phyloP scores from a whole-genome alignment of 2,888 invertebrate genomes.

The Leptopterna dolabrata region DNA sequence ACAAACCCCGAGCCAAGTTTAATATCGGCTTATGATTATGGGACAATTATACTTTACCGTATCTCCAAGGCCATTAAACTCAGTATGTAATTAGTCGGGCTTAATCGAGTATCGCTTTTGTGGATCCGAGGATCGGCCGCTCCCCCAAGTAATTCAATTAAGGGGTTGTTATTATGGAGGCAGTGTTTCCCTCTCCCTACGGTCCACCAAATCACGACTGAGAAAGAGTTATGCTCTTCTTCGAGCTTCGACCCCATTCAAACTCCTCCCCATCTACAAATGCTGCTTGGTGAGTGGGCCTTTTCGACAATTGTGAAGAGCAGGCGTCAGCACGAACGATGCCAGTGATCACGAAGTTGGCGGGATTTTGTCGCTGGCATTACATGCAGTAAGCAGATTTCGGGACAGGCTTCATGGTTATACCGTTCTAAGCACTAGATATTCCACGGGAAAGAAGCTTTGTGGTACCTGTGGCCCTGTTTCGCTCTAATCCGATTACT shows the following conservation, averaged over 20 bases:
- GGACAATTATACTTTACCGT: slow-evolving; percentile 44
- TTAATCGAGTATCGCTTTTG: slow-evolving; percentile 48
- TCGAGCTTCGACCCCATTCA: too few species aligned
- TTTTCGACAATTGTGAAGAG: not conserved
- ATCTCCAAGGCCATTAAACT: slow-evolving; percentile 44
- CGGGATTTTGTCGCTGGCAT: not conserved
- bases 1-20: slow-evolving; percentile 27
- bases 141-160: slow-evolving; percentile 37
- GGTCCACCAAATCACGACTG: slow-evolving; percentile 16
- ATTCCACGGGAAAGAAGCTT: not conserved
- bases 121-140: not conserved
- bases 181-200: slow-evolving; percentile 12
- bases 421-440: not conserved
- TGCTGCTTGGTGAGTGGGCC: not conserved
- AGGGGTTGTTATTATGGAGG: slow-evolving; percentile 39
- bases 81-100: slow-evolving; percentile 44
- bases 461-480: too few species aligned
- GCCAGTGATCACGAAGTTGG: not conserved
- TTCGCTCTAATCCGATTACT: too few species aligned
- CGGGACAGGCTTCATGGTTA: not conserved
- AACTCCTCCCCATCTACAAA: not conserved
- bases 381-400: not conserved
- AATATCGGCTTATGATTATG: slow-evolving; percentile 46
- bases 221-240: slow-evolving; percentile 17
- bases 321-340: not conserved